These are phyloP conservation scores for Corynorhinus townsendii DNA, from an alignment of 2,113 vertebrate genomes.

Conservation along the genomic window DNA sequence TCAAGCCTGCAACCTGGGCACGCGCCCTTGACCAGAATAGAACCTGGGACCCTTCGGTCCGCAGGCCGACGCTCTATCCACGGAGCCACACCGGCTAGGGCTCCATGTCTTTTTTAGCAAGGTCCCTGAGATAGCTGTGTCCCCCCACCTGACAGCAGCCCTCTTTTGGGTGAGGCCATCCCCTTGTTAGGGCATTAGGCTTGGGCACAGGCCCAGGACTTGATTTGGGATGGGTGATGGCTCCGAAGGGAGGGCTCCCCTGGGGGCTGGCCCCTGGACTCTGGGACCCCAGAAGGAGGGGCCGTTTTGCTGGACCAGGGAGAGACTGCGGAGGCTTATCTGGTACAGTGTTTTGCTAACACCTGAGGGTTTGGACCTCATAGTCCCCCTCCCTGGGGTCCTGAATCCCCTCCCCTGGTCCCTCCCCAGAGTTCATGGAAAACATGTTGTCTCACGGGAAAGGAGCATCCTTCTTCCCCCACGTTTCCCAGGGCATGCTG, in stretches of 20 bases:
- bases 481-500: slow-evolving; percentile 82
- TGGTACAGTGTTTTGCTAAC: background rate
- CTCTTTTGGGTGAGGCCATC: background rate
- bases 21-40: too few relatives aligned
- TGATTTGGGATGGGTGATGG: background rate
- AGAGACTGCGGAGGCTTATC: background rate
- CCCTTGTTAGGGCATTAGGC: background rate
- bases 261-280: background rate
- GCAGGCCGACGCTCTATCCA: too few relatives aligned
- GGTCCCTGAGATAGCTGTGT: background rate
- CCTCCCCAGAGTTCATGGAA: slow-evolving; percentile 83
- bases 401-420: background rate
- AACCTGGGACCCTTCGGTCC: too few relatives aligned
- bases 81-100: too few relatives aligned
- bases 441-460: slow-evolving; percentile 86
- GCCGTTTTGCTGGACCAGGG: background rate
- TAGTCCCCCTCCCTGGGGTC: background rate
- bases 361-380: background rate
- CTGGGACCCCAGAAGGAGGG: background rate
- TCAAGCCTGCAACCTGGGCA: too few relatives aligned
- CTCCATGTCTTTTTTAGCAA: background rate
- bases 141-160: too few relatives aligned
- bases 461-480: slow-evolving; percentile 87
- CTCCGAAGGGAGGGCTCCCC: background rate
- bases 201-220: background rate